These are phyloP conservation scores for Nomada ruficornis DNA, from an alignment of 2,888 invertebrate species.

Conservation along the genomic window DNA sequence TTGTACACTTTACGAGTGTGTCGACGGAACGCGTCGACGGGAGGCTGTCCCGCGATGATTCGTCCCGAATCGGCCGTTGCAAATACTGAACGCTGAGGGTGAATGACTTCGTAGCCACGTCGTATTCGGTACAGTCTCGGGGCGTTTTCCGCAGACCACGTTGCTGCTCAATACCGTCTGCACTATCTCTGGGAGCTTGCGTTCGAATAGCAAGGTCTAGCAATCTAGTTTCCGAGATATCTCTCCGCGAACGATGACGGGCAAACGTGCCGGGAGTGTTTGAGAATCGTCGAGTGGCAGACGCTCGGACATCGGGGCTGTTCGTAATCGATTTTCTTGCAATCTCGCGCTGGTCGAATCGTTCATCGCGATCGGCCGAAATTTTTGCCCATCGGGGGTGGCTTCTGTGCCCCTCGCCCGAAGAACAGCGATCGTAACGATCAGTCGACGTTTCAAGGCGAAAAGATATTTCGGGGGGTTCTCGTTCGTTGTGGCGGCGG, in stretches of 20 bases:
- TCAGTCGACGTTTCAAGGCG: constrained; percentile 32
- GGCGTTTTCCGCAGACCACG: constrained; percentile 32
- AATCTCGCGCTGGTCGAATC: constrained; percentile 32
- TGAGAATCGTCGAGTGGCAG: constrained; percentile 65
- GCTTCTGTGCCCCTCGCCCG: background rate
- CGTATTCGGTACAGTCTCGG: constrained; percentile 5
- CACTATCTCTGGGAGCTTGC: constrained; percentile 19
- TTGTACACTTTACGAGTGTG: background rate
- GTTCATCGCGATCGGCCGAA: background rate
- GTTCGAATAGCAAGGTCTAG: constrained; percentile 56
- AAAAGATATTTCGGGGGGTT: constrained; percentile 34
- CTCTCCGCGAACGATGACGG: constrained; percentile 54
- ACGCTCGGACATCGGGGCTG: constrained; percentile 44
- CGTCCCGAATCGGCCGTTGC: background rate
- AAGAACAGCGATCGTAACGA: background rate
- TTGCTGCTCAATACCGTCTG: constrained; percentile 25
- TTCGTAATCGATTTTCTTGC: constrained; percentile 65
- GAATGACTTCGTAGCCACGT: constrained; percentile 14
- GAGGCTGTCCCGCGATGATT: background rate
- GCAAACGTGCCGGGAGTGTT: constrained; percentile 71
- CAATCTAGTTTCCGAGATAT: constrained; percentile 62
- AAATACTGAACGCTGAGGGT: background rate
- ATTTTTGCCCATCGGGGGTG: too few relatives aligned
- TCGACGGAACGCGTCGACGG: background rate
- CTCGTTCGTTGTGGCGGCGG: constrained; percentile 22